Percentiles rank a stretch among this genome's conserved stretches.
Evolutionary conservation across 2,888 invertebrate species (phyloP).

Genomic region (Cactoblastis cactorum): DNA sequence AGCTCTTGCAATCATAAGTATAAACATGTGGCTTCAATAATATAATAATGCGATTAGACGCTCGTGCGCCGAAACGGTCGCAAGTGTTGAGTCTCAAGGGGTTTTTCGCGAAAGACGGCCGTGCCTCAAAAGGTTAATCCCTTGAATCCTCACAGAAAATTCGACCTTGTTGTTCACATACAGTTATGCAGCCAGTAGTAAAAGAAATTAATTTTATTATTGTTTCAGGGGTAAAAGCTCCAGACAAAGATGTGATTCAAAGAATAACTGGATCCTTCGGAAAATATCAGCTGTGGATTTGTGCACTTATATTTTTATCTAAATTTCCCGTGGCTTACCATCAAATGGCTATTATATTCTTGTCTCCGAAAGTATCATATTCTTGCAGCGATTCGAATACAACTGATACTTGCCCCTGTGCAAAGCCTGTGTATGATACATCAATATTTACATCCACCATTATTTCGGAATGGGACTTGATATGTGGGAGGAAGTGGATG

Average conservation of each 20-base stretch:
- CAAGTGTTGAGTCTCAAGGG: no score
- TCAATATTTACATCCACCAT: conserved; percentile 84
- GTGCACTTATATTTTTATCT: conserved; percentile 54
- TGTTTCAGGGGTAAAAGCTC: conserved; percentile 30
- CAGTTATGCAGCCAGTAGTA: no score
- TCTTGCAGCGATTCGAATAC: conserved; percentile 38
- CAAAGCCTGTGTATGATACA: conserved; percentile 79
- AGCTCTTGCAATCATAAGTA: no score
- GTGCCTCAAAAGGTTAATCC: no score
- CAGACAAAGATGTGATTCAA: conserved; percentile 52
- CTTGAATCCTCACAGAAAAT: no score
- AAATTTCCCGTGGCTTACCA: conserved; percentile 73
- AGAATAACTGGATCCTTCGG: conserved; percentile 71
- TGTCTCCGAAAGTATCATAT: conserved; percentile 62
- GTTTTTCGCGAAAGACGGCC: no score
- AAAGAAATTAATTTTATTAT: background rate
- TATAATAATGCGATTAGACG: no score
- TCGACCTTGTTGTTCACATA: no score
- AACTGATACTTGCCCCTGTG: conserved; percentile 75
- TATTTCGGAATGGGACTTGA: conserved; percentile 86
- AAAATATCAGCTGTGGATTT: conserved; percentile 69
- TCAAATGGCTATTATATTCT: conserved; percentile 74
- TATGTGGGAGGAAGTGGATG: conserved; percentile 82
- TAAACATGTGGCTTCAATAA: no score
- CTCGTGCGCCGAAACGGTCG: no score